phyloP scores from a whole-genome alignment of 2,888 invertebrate genomes.

The Helicoverpa assulta region DNA sequence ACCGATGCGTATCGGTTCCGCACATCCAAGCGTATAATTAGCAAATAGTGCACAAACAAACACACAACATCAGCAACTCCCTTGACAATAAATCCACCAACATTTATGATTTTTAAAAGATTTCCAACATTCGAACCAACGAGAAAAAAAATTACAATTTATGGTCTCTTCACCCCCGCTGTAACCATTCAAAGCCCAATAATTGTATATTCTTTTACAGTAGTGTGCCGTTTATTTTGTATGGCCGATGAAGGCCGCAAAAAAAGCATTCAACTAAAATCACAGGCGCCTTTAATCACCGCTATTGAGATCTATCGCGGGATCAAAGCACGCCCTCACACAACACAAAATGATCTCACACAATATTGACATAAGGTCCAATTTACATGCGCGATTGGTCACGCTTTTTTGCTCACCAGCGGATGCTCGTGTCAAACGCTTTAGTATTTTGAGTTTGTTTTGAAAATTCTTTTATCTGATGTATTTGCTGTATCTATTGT shows the following conservation, averaged over 20 bases:
- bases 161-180: conserved; percentile 90
- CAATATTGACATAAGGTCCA: conserved; percentile 84
- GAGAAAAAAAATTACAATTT: conserved; percentile 86
- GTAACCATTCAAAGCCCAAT: conserved; percentile 89
- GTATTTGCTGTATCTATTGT: conserved; percentile 88
- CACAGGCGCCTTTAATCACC: conserved; percentile 91
- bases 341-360: conserved; percentile 83
- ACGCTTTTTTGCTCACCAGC: conserved; percentile 86
- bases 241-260: conserved; percentile 85
- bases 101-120: conserved; percentile 87
- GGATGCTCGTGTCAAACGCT: conserved; percentile 91
- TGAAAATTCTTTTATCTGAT: conserved; percentile 91
- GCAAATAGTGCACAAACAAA: conserved; percentile 78
- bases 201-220: conserved; percentile 91
- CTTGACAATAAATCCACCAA: conserved; percentile 80
- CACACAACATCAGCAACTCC: conserved; percentile 64
- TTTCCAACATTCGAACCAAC: conserved; percentile 78
- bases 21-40: conserved; percentile 82
- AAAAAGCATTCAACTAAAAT: conserved; percentile 89
- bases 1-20: conserved; percentile 46
- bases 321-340: conserved; percentile 84
- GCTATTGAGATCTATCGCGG: conserved; percentile 90
- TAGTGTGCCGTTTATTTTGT: conserved; percentile 89
- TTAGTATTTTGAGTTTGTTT: conserved; percentile 91
- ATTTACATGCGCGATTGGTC: conserved; percentile 78